phyloP scores from a whole-genome alignment of 1,140 invertebrate species.

The Lutraria rhynchaena region DNA sequence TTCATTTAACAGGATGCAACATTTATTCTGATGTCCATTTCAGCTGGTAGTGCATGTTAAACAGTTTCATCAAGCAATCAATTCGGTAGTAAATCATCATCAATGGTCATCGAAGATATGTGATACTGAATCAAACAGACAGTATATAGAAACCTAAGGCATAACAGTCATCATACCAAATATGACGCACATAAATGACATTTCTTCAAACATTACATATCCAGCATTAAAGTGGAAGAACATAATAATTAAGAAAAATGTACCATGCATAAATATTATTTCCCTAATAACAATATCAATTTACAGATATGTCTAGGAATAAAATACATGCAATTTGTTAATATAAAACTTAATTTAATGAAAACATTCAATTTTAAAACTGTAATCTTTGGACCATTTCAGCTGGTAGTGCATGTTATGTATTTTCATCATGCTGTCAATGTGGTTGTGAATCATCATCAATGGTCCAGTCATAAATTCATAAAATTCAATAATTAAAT shows the following conservation, averaged over 20 bases:
- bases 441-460: constrained; percentile 3
- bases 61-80: constrained; percentile 2
- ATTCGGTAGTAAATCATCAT: constrained; percentile 6
- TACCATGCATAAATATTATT: too few relatives aligned
- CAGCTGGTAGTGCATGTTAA: constrained; percentile 30
- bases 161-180: too few relatives aligned
- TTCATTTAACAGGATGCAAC: neutral
- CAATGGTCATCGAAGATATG: neutral
- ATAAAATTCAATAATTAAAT: too few relatives aligned
- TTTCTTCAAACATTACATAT: neutral
- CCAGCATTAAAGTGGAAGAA: too few relatives aligned
- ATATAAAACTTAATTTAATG: neutral
- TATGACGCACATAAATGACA: neutral
- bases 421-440: neutral
- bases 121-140: too few relatives aligned
- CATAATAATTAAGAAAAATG: too few relatives aligned
- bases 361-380: neutral
- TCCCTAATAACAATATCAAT: too few relatives aligned
- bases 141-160: too few relatives aligned
- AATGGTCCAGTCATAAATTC: too few relatives aligned
- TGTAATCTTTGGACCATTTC: neutral
- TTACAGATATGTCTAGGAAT: too few relatives aligned
- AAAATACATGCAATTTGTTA: neutral
- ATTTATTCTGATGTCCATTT: neutral
- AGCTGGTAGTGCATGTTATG: constrained; percentile 23